A percentile compares a stretch with the other conserved stretches of the same genome.
Evolutionary conservation across 2,113 vertebrate species (phyloP).

Genomic region (Myotis brandtii): DNA sequence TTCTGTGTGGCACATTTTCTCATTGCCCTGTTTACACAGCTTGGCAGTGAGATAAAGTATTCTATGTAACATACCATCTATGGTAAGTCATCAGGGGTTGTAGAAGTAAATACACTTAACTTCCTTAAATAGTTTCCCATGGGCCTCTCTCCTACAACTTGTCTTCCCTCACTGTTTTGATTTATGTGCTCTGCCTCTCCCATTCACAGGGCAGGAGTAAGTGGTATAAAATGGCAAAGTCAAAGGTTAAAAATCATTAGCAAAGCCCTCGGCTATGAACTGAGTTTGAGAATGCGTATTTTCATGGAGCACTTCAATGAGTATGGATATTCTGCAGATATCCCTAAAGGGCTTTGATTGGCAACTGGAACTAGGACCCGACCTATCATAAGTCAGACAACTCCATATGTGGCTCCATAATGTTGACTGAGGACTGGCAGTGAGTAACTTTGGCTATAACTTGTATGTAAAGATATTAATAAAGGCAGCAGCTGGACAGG

Average conservation of each 20-base stretch:
- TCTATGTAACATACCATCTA: neutral
- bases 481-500: neutral
- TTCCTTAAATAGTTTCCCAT: conserved; percentile 40
- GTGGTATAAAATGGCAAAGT: neutral
- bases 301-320: neutral
- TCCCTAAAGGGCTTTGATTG: conserved; percentile 20
- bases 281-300: neutral
- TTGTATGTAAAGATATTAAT: neutral
- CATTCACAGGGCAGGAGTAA: neutral
- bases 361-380: neutral
- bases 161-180: neutral
- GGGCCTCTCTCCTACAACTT: neutral
- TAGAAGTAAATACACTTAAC: conserved; percentile 45
- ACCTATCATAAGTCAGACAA: neutral
- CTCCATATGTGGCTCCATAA: conserved; percentile 8
- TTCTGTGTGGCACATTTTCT: conserved; percentile 54
- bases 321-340: neutral
- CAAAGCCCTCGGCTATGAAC: neutral
- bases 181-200: conserved; percentile 37
- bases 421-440: neutral
- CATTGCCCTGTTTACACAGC: conserved; percentile 24
- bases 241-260: conserved; percentile 45
- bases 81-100: neutral
- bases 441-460: neutral
- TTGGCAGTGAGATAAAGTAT: conserved; percentile 41